Evolutionary conservation across 2,797 vertebrate species (phyloP).

Genomic region (Anas georgica): DNA sequence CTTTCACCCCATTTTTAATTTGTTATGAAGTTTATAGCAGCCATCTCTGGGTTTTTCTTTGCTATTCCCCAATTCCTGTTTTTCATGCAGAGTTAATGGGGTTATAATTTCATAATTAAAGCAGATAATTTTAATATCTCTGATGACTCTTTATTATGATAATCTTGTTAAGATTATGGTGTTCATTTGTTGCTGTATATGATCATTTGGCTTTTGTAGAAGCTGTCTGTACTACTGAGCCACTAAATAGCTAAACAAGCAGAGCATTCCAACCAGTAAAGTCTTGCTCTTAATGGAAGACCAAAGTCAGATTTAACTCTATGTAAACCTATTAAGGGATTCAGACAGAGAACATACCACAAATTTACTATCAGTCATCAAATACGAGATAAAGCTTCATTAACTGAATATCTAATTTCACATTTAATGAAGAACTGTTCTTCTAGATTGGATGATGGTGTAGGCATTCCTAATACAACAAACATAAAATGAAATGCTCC

Average conservation of each 20-base stretch:
- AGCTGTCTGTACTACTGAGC: conserved; percentile 34
- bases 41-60: conserved; percentile 67
- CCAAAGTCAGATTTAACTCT: conserved; percentile 61
- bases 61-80: conserved; percentile 73
- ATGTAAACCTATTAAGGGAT: conserved; percentile 54
- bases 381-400: conserved; percentile 53
- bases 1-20: conserved; percentile 41
- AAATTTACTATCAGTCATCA: conserved; percentile 44
- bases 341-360: not conserved
- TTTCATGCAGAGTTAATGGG: conserved; percentile 78
- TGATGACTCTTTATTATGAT: conserved; percentile 75
- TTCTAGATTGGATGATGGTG: not conserved
- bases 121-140: conserved; percentile 81
- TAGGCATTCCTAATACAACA: not conserved
- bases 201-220: conserved; percentile 69
- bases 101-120: conserved; percentile 84
- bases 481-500: conserved; percentile 6
- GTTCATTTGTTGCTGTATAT: conserved; percentile 72
- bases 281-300: conserved; percentile 59
- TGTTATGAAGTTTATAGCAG: conserved; percentile 74
- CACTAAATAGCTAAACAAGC: conserved; percentile 73
- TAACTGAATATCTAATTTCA: conserved; percentile 54
- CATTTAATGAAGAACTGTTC: conserved; percentile 38
- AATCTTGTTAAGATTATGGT: conserved; percentile 80
- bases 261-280: conserved; percentile 42